Evolutionary conservation across 2,888 invertebrate species (phyloP), one percentile per base, ranked within the genome.

Genomic region (Andrena praecox): DNA sequence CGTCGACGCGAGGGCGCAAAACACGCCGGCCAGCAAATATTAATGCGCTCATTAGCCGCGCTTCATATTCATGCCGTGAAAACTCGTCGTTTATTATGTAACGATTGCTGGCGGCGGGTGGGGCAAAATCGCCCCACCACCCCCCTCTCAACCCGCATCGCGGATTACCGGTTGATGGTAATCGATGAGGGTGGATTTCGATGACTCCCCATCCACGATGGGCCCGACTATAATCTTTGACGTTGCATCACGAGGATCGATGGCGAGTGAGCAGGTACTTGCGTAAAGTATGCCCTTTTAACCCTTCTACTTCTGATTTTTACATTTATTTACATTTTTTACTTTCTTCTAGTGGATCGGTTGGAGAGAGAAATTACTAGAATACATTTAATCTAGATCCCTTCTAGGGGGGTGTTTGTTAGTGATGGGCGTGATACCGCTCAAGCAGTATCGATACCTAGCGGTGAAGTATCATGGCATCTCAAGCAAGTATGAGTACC

Each of bases 41-140:
- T 91, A 91, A 92, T 90, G 87, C 86, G 85, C 90, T 91, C 89
- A 92, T 92, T 91, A 91, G 84, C 84, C 77, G 71, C 72, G 84
- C 87, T 91, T 92, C 89, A 90, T 91, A 91, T 91, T 92, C 90
- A 90, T 91, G 88, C 68, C 85, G 88, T 89, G 88, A 92, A 88
- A 92, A 91, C 89, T 89, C 78, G 76, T 86, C 86, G 90, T 91
- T 90, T 89, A 91, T 91, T 90, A 90, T 91, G 89, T 90, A 88
- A 90, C 85, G 67, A 80, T 73, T 79, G 70, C 71, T 70, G 33
- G 60, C 27, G 35, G 76, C 62, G 72, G 56, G 62, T 66, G 60
- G 77, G 63, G 74, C 78, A 82, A 87, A 85, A 87, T 74, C 73
- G 56, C 20, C 24, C 54, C 20, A 20, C 20, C 20, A 20, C 48